Conservation (phyloP, 2,113 vertebrate species). For the Cacatua alba region DNA sequence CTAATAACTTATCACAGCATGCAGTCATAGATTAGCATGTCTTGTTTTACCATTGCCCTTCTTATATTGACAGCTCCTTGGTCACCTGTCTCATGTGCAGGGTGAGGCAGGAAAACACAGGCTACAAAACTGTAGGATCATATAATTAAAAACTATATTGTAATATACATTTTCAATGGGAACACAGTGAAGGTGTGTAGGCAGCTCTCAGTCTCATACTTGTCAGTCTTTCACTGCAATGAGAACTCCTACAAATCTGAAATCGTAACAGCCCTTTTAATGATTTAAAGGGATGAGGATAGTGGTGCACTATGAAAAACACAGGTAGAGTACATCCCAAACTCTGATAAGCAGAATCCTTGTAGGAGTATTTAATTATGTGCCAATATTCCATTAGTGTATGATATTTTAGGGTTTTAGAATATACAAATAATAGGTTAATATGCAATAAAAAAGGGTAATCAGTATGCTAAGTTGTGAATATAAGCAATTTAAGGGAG, state of each 20-base stretch:
- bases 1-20: background rate
- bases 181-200: background rate
- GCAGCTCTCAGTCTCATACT: background rate
- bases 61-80: background rate
- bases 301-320: background rate
- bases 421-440: background rate
- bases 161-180: background rate
- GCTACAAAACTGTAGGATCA: background rate
- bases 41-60: background rate
- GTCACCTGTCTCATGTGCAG: rapidly evolving
- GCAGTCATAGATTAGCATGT: background rate
- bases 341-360: background rate
- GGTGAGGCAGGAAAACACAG: background rate
- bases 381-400: background rate
- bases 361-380: background rate
- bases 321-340: background rate
- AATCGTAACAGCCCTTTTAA: rapidly evolving
- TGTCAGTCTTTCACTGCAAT: background rate
- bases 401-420: background rate
- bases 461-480: background rate
- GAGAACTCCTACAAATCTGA: background rate
- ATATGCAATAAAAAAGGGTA: background rate
- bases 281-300: background rate
- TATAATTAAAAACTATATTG: background rate
- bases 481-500: background rate